Conservation (phyloP, 1,140 invertebrate species). For the Drusus annulatus region DNA sequence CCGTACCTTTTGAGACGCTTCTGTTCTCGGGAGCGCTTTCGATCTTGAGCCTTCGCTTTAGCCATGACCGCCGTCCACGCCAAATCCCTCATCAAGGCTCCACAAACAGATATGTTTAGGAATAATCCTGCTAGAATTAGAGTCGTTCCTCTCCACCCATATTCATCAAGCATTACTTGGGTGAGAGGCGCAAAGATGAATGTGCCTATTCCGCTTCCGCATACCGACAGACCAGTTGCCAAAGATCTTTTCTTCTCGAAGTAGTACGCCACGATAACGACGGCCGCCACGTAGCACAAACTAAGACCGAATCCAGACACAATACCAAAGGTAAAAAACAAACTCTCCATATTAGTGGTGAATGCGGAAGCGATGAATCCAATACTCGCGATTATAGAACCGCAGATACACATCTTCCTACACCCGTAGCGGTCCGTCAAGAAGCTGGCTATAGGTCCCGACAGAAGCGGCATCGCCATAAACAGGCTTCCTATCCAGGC, state of each 20-base stretch:
- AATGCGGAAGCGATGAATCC: constrained; percentile 89
- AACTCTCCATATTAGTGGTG: constrained; percentile 81
- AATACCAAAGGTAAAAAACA: constrained; percentile 90
- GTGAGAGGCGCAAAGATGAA: constrained; percentile 94
- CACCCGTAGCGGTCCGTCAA: constrained; percentile 91
- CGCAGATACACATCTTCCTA: constrained; percentile 84
- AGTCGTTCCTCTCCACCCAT: constrained; percentile 89
- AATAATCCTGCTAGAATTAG: constrained; percentile 88
- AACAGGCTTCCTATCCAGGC: constrained; percentile 92
- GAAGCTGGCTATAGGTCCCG: constrained; percentile 90
- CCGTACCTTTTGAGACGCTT: constrained; percentile 75
- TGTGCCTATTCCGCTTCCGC: constrained; percentile 91
- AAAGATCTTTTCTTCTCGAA: constrained; percentile 94
- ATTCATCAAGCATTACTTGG: constrained; percentile 81
- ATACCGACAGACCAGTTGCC: constrained; percentile 94
- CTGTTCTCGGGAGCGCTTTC: constrained; percentile 73
- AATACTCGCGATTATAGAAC: constrained; percentile 81
- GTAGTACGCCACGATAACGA: constrained; percentile 96
- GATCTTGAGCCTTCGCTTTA: constrained; percentile 75
- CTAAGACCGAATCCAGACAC: constrained; percentile 90
- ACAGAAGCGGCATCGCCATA: constrained; percentile 91
- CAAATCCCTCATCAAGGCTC: constrained; percentile 86
- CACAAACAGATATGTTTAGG: constrained; percentile 90
- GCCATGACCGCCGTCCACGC: constrained; percentile 81
- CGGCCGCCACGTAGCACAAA: constrained; percentile 89